phyloP scores from a whole-genome alignment of 2,888 invertebrate species.

The Polydesmus complanatus region DNA sequence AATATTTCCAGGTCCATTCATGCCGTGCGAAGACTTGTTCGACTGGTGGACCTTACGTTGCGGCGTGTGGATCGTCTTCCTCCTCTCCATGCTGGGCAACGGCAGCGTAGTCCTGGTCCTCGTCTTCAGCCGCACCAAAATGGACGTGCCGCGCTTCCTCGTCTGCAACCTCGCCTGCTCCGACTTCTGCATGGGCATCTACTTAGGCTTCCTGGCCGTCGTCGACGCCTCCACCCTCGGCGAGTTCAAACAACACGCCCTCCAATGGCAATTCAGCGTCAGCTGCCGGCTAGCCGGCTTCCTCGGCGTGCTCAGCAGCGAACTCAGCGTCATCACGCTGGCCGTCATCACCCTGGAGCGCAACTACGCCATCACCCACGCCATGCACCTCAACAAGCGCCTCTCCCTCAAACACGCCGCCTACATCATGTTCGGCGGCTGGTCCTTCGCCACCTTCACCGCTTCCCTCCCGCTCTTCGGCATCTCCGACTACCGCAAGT shows the following conservation, averaged over 20 bases:
- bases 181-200: constrained; percentile 94
- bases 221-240: constrained; percentile 92
- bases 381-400: constrained; percentile 87
- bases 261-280: constrained; percentile 91
- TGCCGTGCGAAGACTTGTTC: constrained; percentile 89
- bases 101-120: constrained; percentile 89
- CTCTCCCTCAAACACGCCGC: constrained; percentile 80
- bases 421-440: constrained; percentile 83
- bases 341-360: constrained; percentile 91
- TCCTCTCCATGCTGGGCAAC: constrained; percentile 88
- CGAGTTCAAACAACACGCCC: constrained; percentile 89
- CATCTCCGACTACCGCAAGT: constrained; percentile 87
- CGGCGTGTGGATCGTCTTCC: constrained; percentile 93
- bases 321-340: constrained; percentile 86
- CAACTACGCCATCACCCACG: constrained; percentile 94
- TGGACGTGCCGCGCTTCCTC: constrained; percentile 90
- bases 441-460: constrained; percentile 75
- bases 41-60: constrained; percentile 96
- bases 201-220: constrained; percentile 82
- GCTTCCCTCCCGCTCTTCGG: constrained; percentile 79
- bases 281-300: constrained; percentile 91
- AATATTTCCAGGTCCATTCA: constrained; percentile 71
- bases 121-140: constrained; percentile 76
- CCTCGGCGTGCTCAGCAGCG: constrained; percentile 81
- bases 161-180: constrained; percentile 94